A percentile compares a stretch with the other conserved stretches of the same genome.
Conservation (phyloP, 1,140 invertebrate species). For the Platorchestia sp. region DNA sequence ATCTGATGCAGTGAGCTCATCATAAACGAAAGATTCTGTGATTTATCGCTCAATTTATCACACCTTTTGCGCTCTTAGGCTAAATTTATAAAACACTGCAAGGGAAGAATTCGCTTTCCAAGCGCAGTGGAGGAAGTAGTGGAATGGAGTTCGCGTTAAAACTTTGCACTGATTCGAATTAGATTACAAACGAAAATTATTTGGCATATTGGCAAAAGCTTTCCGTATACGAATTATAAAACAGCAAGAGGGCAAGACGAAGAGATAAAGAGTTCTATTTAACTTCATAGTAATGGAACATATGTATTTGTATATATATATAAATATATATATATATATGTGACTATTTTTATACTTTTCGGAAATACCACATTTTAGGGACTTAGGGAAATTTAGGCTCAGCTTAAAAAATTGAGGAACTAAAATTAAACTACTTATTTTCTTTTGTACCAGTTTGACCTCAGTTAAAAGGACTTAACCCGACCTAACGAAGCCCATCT, state of each 20-base stretch:
- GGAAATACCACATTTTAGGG: too few species aligned
- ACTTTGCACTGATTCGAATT: neutral
- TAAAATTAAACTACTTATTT: too few species aligned
- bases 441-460: too few species aligned
- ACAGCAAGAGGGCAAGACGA: neutral
- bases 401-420: too few species aligned
- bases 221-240: neutral
- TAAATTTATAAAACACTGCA: neutral
- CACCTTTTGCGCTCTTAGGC: neutral
- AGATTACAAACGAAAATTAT: neutral
- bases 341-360: too few species aligned
- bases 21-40: neutral
- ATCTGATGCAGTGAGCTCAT: neutral
- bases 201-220: neutral
- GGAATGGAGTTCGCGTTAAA: neutral
- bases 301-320: too few species aligned
- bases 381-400: too few species aligned
- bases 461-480: too few species aligned
- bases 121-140: neutral
- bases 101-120: neutral
- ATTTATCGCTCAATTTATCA: neutral
- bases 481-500: too few species aligned
- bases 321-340: too few species aligned
- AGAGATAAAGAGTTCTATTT: too few species aligned
- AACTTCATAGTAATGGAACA: too few species aligned